phyloP scores from a whole-genome alignment of 2,797 vertebrate genomes.

The Pangasius macronema region DNA sequence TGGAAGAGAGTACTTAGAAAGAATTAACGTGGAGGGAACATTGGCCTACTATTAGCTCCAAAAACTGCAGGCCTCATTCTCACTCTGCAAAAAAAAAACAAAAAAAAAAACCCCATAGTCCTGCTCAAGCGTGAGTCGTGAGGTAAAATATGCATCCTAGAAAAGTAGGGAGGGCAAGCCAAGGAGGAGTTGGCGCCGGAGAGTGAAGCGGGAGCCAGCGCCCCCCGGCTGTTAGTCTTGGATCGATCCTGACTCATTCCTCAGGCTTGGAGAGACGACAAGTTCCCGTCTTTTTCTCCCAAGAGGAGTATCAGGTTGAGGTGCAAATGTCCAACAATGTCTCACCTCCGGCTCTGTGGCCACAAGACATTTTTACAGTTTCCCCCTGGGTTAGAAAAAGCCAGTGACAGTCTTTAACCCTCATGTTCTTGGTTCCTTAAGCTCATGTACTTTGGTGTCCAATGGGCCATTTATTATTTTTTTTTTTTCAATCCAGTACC shows the following conservation, averaged over 20 bases:
- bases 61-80: conserved; percentile 50
- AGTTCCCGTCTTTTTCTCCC: conserved; percentile 53
- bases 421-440: not conserved
- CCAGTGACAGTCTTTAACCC: not conserved
- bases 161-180: conserved; percentile 32
- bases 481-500: not conserved
- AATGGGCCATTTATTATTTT: not conserved
- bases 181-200: conserved; percentile 45
- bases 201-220: conserved; percentile 47
- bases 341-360: conserved; percentile 57
- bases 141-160: conserved; percentile 43
- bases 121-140: not conserved
- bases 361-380: conserved; percentile 20
- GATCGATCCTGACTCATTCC: conserved; percentile 43
- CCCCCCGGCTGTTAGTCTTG: conserved; percentile 65
- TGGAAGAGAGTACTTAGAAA: conserved; percentile 44
- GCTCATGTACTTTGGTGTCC: not conserved
- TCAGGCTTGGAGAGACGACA: conserved; percentile 50
- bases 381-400: not conserved
- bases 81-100: conserved; percentile 4
- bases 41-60: conserved; percentile 62
- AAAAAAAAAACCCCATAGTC: conserved; percentile 10
- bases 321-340: conserved; percentile 64
- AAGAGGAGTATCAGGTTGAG: conserved; percentile 53
- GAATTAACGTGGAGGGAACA: conserved; percentile 36